A percentile compares a stretch with the other conserved stretches of the same genome.
Conservation (phyloP, 2,888 invertebrate species). For the Macrosoma leucophasiata region DNA sequence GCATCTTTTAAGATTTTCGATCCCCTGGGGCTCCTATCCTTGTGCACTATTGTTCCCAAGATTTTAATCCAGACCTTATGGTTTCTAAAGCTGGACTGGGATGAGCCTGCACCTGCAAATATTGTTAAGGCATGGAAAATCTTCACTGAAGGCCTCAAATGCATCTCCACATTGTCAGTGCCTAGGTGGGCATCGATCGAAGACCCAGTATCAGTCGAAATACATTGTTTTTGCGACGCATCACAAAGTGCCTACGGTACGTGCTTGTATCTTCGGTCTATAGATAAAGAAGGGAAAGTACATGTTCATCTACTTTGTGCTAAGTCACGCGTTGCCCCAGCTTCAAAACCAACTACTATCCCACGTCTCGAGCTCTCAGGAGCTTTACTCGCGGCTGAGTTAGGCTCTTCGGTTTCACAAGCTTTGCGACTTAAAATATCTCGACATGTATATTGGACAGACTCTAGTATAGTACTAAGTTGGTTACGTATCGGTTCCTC, state of each 20-base stretch:
- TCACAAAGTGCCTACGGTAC: conserved; percentile 14
- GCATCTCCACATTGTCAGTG: conserved; percentile 6
- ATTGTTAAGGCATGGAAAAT: conserved; percentile 8
- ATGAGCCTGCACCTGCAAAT: conserved; percentile 15
- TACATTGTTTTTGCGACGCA: conserved; percentile 1
- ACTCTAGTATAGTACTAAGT: conserved; percentile 17
- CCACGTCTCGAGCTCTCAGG: conserved; percentile 19
- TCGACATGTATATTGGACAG: conserved; percentile 13
- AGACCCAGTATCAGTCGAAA: background rate
- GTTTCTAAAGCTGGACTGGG: conserved; percentile 17
- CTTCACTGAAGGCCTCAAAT: too few species aligned
- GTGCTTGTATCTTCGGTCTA: conserved; percentile 17
- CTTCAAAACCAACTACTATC: conserved; percentile 23
- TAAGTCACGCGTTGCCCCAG: conserved; percentile 22
- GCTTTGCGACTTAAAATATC: background rate
- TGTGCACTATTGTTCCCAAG: conserved; percentile 23
- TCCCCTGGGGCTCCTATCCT: conserved; percentile 18
- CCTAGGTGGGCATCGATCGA: conserved; percentile 6
- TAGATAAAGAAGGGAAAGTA: conserved; percentile 1
- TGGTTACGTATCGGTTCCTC: conserved; percentile 18
- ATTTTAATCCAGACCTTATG: conserved; percentile 21
- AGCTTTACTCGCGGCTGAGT: conserved; percentile 9
- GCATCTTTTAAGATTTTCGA: conserved; percentile 21
- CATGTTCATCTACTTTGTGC: conserved; percentile 17
- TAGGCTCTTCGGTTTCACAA: conserved; percentile 16